Evolutionary conservation across 2,797 vertebrate species (phyloP), one percentile per base, ranked within the genome.

Genomic region (Spheniscus humboldti): DNA sequence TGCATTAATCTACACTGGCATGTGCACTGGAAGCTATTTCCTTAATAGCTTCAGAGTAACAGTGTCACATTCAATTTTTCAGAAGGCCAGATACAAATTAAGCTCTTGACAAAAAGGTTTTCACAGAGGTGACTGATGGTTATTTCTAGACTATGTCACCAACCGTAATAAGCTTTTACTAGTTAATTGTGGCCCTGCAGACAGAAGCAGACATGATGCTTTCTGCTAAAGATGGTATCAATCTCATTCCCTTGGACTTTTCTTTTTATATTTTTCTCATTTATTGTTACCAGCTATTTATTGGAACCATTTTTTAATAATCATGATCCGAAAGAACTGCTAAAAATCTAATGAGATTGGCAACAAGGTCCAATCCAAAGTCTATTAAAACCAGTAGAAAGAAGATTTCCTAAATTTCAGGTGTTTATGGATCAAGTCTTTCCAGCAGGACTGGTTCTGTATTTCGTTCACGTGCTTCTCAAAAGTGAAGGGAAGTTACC

Each of bases 41-140:
- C 85, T 84, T 92, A 81, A 72, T 41, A 76, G 81, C 73, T 91
- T 91, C 71, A 33, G 41, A 84, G 66, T 53, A 57, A 67, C 37
- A 64, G 35, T 79, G 95, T 96, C 87, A 92, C 74, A 48, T 95
- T 81, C 50, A 68, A 20, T 96, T 72, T 91, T 88, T 91, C 37
- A 86, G 74, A 92, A 68, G 78, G 57, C 86, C 60, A 90, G 52
- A 71, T 94, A 93, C 89, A 96, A 86, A 97, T 96, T 88, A 96
- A 95, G 60, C 9, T 5, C 59, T 76, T 78, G 76, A 87, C 81
- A 88, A 71, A 85, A 94, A 81, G 47, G 77, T 94, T 94, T 86
- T 45, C 13, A 43, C 45, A 74, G 64, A 93, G 48, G 56, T 88
- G 96, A 92, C 56, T 86, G 95, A 94, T 95, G 67, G 11, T 81